Evolutionary conservation across 2,113 vertebrate genomes (phyloP).

Genomic region (Chitala chitala): DNA sequence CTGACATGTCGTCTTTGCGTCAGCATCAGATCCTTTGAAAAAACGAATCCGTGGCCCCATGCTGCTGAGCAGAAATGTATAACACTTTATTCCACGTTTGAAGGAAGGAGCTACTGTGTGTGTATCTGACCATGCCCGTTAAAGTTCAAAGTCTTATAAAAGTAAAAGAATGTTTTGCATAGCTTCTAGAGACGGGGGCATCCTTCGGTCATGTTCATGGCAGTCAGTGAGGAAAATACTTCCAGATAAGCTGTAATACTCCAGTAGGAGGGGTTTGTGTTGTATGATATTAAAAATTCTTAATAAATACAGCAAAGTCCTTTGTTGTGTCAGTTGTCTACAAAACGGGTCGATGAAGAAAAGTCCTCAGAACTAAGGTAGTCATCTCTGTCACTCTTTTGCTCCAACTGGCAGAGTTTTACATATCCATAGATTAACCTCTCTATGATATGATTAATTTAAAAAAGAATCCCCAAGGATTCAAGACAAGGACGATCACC

Average conservation of each 20-base stretch:
- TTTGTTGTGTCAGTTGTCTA: conserved; percentile 3
- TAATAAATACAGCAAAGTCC: conserved; percentile 3
- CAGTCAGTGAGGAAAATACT: neutral
- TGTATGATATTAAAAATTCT: neutral
- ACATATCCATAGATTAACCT: neutral
- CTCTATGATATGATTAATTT: neutral
- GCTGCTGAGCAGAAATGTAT: neutral
- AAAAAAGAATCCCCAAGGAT: too few relatives aligned
- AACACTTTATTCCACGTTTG: neutral
- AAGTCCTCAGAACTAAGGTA: conserved; percentile 4
- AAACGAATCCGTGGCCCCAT: neutral
- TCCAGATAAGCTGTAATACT: neutral
- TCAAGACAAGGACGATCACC: too few relatives aligned
- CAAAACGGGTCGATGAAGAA: too few relatives aligned
- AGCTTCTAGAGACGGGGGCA: neutral
- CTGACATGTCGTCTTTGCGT: neutral
- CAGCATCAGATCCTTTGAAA: neutral
- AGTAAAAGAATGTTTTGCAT: conserved; percentile 9
- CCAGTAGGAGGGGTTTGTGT: neutral
- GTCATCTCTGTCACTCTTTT: conserved; percentile 5
- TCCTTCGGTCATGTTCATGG: neutral
- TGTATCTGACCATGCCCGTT: neutral
- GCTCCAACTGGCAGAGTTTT: neutral
- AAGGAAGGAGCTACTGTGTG: neutral
- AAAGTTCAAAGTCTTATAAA: neutral